Percentiles rank a stretch among this genome's conserved stretches.
Conservation (phyloP, 2,888 invertebrate genomes). For the Branchipolynoe longqiensis region DNA sequence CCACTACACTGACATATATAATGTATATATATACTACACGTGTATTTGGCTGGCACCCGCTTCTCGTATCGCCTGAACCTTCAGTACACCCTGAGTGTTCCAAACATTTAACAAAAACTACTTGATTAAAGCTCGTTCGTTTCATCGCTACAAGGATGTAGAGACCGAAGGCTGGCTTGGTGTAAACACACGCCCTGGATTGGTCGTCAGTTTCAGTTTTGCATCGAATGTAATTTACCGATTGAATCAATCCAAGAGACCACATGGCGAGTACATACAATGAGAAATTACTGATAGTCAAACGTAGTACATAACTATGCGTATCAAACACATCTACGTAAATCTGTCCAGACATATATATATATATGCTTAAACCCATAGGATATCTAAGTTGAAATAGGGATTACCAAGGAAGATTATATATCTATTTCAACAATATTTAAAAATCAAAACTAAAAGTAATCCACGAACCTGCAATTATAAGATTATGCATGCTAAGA, state of each 20-base stretch:
- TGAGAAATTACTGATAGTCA: background rate
- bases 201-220: background rate
- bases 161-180: background rate
- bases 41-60: background rate
- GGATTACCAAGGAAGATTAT: too few species aligned
- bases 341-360: background rate
- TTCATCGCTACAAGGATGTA: background rate
- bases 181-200: background rate
- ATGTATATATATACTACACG: background rate
- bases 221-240: too few species aligned
- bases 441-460: too few species aligned
- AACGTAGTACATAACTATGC: background rate
- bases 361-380: background rate
- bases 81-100: conserved; percentile 5
- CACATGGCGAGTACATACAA: too few species aligned
- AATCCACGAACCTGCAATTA: too few species aligned
- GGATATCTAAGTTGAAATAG: background rate
- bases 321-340: background rate
- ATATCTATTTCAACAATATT: too few species aligned
- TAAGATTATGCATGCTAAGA: too few species aligned
- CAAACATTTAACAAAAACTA: conserved; percentile 16
- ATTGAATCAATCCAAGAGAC: too few species aligned
- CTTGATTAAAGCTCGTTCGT: conserved; percentile 19
- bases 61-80: background rate
- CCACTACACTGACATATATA: too few species aligned